These are phyloP conservation scores for Hippoglossus hippoglossus DNA, from an alignment of 2,797 vertebrate genomes.

Conservation along the genomic window DNA sequence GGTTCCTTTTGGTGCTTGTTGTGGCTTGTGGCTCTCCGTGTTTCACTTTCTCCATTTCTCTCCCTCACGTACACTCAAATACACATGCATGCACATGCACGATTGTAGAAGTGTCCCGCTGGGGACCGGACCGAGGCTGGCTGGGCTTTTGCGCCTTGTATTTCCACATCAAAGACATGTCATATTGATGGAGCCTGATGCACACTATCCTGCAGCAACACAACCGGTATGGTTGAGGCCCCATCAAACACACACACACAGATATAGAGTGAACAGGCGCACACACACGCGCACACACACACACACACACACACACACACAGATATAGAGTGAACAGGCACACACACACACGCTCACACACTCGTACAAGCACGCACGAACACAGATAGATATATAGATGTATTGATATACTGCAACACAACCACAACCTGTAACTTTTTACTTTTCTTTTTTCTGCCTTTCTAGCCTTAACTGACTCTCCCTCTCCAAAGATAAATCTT, in stretches of 20 bases:
- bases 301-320: background rate
- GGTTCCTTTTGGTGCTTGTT: constrained; percentile 43
- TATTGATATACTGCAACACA: background rate
- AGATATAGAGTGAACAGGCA: background rate
- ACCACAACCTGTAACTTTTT: constrained; percentile 31
- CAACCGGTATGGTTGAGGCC: constrained; percentile 58
- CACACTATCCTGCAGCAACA: constrained; percentile 77
- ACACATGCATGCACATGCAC: constrained; percentile 43
- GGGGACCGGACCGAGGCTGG: constrained; percentile 71
- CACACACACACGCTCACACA: background rate
- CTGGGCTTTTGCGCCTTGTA: constrained; percentile 73
- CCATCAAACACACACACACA: constrained; percentile 60
- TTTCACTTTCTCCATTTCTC: constrained; percentile 22
- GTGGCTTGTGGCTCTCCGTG: constrained; percentile 45
- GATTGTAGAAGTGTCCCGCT: constrained; percentile 66
- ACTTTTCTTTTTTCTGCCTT: constrained; percentile 17
- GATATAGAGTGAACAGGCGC: constrained; percentile 2
- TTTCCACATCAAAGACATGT: constrained; percentile 85
- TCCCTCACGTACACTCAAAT: constrained; percentile 25
- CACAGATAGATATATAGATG: background rate
- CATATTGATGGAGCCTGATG: constrained; percentile 79
- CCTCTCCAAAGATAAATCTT: constrained; percentile 40
- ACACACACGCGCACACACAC: background rate
- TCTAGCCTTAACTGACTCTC: constrained; percentile 45
- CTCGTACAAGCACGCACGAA: background rate